Evolutionary conservation across 2,888 invertebrate species (phyloP).

Genomic region (Encarsia formosa): DNA sequence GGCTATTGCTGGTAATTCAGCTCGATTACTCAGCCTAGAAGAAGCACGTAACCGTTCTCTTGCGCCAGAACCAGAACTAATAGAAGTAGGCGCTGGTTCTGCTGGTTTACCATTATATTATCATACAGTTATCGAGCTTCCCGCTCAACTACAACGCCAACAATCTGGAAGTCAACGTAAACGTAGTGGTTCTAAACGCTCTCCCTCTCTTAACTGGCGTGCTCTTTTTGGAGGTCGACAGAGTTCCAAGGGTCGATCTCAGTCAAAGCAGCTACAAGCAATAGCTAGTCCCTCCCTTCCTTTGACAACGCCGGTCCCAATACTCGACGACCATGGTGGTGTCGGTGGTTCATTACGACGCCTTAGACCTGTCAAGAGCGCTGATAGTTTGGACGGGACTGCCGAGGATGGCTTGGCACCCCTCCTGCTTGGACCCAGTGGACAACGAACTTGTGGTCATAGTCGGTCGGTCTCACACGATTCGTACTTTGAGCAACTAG

Average conservation of each 20-base stretch:
- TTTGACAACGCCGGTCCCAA: background rate
- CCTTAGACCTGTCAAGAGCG: conserved; percentile 66
- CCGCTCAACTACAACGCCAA: conserved; percentile 71
- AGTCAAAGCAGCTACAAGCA: conserved; percentile 13
- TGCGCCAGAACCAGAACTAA: conserved; percentile 62
- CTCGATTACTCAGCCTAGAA: conserved; percentile 84
- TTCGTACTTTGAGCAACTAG: conserved; percentile 82
- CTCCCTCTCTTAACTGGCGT: conserved; percentile 69
- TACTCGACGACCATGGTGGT: background rate
- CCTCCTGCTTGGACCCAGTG: conserved; percentile 38
- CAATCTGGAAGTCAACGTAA: too few species aligned
- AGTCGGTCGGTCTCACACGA: conserved; percentile 82
- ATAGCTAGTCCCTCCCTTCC: too few species aligned
- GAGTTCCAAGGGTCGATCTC: conserved; percentile 1
- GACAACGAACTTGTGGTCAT: conserved; percentile 54
- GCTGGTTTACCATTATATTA: conserved; percentile 73
- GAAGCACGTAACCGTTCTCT: conserved; percentile 74
- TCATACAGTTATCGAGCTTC: conserved; percentile 90
- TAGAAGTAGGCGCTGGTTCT: conserved; percentile 75
- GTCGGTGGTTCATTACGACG: conserved; percentile 42
- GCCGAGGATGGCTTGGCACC: conserved; percentile 42
- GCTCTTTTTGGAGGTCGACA: conserved; percentile 63
- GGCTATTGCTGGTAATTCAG: conserved; percentile 85
- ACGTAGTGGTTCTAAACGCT: conserved; percentile 63
- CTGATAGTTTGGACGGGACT: conserved; percentile 59